Percentiles rank a stretch among this genome's conserved stretches.
These are phyloP conservation scores for Cyclopterus lumpus DNA, from an alignment of 2,797 vertebrate species.

Conservation along the genomic window DNA sequence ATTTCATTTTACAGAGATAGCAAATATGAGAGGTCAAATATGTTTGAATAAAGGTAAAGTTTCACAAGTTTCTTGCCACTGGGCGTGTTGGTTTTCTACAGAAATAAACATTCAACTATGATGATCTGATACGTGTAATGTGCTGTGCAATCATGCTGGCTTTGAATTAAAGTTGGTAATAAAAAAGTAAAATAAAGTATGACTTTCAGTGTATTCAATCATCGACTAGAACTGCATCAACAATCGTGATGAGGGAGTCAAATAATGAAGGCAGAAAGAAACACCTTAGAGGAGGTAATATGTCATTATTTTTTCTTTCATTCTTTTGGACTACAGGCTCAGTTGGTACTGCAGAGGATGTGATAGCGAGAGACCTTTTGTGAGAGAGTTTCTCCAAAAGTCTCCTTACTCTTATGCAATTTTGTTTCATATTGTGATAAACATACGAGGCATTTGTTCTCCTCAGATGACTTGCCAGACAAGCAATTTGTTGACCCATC, in stretches of 20 bases:
- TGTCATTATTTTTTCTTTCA: background rate
- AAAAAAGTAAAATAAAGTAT: constrained; percentile 19
- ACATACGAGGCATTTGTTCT: background rate
- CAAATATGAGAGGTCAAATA: background rate
- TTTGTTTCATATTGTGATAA: background rate
- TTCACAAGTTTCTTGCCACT: background rate
- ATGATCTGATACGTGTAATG: constrained; percentile 6
- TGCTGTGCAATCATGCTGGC: constrained; percentile 1
- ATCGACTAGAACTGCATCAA: constrained; percentile 3
- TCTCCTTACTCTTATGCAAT: background rate
- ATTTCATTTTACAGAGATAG: background rate
- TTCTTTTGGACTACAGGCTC: constrained; percentile 8
- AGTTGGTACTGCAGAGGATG: background rate
- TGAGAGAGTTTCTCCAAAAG: background rate
- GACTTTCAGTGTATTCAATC: constrained; percentile 14
- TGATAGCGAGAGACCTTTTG: background rate
- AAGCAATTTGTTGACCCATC: background rate
- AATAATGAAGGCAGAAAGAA: constrained; percentile 24
- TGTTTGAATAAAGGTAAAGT: background rate
- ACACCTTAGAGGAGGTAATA: constrained; percentile 5
- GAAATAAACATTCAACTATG: constrained; percentile 36
- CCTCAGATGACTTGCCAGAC: background rate
- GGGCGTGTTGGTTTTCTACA: constrained; percentile 21
- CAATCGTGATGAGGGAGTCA: background rate
- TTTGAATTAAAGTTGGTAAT: constrained; percentile 43